Evolutionary conservation across 2,797 vertebrate genomes (phyloP).

Genomic region (Phaenicophaeus curvirostris): DNA sequence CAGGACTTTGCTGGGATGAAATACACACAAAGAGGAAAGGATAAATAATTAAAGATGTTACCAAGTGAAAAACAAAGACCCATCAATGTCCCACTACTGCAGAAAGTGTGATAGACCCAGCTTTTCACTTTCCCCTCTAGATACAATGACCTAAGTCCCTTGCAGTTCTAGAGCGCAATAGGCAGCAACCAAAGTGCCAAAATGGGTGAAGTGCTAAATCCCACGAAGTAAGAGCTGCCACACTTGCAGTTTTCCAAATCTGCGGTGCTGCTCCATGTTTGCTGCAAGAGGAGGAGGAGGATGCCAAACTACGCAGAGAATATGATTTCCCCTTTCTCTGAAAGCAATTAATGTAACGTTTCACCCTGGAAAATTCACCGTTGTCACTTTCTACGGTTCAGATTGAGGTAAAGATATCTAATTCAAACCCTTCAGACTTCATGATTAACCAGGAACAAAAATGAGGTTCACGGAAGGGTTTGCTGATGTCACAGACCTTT

Average conservation of each 20-base stretch:
- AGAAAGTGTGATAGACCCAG: background rate
- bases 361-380: background rate
- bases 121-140: background rate
- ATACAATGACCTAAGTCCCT: no score
- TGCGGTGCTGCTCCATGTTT: background rate
- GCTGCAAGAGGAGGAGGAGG: background rate
- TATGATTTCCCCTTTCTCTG: background rate
- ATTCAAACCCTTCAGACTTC: background rate
- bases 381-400: rapidly evolving
- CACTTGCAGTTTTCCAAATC: background rate
- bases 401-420: background rate
- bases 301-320: background rate
- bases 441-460: background rate
- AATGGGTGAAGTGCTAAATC: background rate
- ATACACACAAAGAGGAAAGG: background rate
- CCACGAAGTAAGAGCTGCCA: background rate
- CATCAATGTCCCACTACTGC: background rate
- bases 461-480: background rate
- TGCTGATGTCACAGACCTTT: background rate
- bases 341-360: background rate
- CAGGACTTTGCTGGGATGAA: background rate
- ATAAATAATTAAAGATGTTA: background rate
- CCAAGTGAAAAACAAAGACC: background rate
- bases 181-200: background rate
- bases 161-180: background rate